Conservation (phyloP, 2,888 invertebrate genomes). For the Macaria liturata region DNA sequence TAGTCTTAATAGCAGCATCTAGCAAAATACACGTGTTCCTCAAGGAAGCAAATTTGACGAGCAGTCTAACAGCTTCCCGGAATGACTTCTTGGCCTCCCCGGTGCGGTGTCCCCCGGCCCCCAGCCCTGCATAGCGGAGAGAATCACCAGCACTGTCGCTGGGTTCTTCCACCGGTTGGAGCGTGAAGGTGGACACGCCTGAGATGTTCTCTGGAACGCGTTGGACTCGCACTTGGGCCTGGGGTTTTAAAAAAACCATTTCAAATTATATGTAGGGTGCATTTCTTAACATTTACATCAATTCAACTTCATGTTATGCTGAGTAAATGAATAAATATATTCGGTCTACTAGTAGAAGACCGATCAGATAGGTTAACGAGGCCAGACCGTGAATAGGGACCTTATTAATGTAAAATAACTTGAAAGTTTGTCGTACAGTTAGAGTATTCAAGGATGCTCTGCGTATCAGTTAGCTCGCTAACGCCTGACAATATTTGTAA, state of each 20-base stretch:
- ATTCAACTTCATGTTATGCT: no score
- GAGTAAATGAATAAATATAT: no score
- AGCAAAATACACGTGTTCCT: constrained; percentile 67
- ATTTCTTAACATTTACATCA: no score
- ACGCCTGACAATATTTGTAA: no score
- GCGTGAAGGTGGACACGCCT: constrained; percentile 65
- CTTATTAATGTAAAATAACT: no score
- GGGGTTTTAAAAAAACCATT: background rate
- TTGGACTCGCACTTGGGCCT: constrained; percentile 74
- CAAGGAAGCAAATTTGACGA: constrained; percentile 79
- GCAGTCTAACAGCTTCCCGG: constrained; percentile 61
- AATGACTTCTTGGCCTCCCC: constrained; percentile 71
- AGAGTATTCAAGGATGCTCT: no score
- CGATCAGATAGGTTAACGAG: no score
- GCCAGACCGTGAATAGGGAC: no score
- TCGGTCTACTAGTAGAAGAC: no score
- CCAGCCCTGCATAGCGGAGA: constrained; percentile 66
- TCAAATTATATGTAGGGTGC: no score
- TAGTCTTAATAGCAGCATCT: constrained; percentile 64
- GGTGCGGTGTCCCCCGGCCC: constrained; percentile 72
- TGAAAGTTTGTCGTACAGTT: no score
- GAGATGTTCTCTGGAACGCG: constrained; percentile 71
- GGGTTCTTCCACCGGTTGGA: constrained; percentile 64
- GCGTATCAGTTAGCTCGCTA: no score
- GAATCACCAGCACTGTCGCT: constrained; percentile 58